Base-by-base conservation (phyloP, 2,797 vertebrate species). In the Acipenser ruthenus region DNA sequence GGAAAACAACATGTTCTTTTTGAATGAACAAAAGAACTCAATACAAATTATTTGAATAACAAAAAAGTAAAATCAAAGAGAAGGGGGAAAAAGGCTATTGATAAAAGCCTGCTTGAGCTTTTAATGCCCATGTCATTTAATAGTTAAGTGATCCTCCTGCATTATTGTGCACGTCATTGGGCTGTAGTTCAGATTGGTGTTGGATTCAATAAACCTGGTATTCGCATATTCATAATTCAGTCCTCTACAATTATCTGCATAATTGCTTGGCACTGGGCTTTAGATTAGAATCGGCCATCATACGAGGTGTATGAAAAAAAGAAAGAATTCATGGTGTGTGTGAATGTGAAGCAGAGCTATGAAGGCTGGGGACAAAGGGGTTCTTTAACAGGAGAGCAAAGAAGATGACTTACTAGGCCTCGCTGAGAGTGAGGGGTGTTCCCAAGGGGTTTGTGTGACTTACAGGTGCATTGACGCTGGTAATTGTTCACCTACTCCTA, bases 271-370 rank as follows among this genome's bases (percentile, higher is more conserved):
- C 75, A 73, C 12, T 49, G 74, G 71, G 83, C 83, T 85, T 83
- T 85, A 88, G 89, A 90, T 90, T 82, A 86, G 86, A 89, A 82
- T 83, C 83, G 82, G 80, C 88, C 83, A 78, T 81, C 77, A 69
- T 71, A 77, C 83, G 81, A 84, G 83, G 84, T 84, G 79, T 84
- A 87, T 86, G 85, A 88, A 89, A 78, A 89, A 84, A 88, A 82
- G 84, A 83, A 37, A 77, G 80, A 82, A 80, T 78, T 78, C 75
- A 72, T 73, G 69, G 71, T 74, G 67, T 70, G 77, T 74, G 74
- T 71, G 71, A 2, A 11, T 76, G 47, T 76, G 70, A 68, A 86
- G 84, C 77, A 78, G 78, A 83, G 87, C 86, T 86, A 75, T 76
- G 69, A 66, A 75, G 79, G 73, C 75, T 77, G 75, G 78, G 69